These are phyloP conservation scores for Bergia puertoricense DNA, from an alignment of 92 coral and sea anemone genomes.

Conservation along the genomic window DNA sequence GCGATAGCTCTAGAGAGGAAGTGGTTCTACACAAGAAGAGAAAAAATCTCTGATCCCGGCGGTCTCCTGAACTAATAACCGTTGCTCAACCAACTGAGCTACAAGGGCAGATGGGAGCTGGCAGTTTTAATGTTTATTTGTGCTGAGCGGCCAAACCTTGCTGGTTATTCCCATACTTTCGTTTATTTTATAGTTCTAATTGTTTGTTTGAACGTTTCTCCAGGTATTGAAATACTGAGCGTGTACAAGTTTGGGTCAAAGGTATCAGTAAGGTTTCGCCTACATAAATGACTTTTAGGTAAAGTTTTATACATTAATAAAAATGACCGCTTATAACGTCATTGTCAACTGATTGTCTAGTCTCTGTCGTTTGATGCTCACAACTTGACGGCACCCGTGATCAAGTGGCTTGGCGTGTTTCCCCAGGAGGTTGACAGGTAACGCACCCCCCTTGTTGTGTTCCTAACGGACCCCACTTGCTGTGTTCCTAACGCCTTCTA, in stretches of 20 bases:
- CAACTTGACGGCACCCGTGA: slow-evolving; percentile 79
- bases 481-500: no score
- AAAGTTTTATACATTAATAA: background rate
- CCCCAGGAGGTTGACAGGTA: slow-evolving; percentile 91
- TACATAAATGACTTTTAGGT: background rate
- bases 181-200: background rate
- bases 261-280: slow-evolving; percentile 47
- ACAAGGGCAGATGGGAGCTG: no score
- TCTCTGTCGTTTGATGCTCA: slow-evolving; percentile 89
- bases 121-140: no score
- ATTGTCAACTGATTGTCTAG: slow-evolving; percentile 38
- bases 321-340: background rate
- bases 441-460: background rate
- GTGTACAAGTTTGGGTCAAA: slow-evolving; percentile 96
- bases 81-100: no score
- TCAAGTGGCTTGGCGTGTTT: slow-evolving; percentile 93
- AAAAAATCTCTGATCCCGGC: no score
- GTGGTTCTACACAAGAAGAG: no score
- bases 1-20: no score
- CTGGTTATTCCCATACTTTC: background rate
- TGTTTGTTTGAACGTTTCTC: slow-evolving; percentile 2
- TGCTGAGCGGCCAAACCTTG: no score
- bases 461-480: no score
- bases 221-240: slow-evolving; percentile 92
- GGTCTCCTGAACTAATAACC: background rate